A percentile compares a stretch with the other conserved stretches of the same genome.
Evolutionary conservation across 2,888 invertebrate species (phyloP).

Genomic region (Notocelia uddmanniana): DNA sequence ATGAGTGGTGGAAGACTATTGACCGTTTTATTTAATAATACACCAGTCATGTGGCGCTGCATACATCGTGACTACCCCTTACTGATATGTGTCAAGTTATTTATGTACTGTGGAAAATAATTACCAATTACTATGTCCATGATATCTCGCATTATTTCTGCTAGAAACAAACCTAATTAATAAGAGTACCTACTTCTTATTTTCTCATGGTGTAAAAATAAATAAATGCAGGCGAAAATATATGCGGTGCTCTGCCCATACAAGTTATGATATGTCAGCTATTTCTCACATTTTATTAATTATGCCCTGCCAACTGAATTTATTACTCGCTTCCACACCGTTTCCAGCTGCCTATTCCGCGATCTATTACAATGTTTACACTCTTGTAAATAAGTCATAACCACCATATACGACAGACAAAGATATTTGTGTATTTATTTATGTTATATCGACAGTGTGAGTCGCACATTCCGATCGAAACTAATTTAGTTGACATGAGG

Average conservation of each 20-base stretch:
- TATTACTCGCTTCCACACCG: conserved; percentile 55
- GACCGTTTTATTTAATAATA: background rate
- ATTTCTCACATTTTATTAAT: conserved; percentile 79
- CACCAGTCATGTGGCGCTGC: conserved; percentile 1
- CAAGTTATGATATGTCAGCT: conserved; percentile 70
- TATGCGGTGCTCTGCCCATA: conserved; percentile 56
- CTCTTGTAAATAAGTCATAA: conserved; percentile 60
- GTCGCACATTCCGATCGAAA: conserved; percentile 68
- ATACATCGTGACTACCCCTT: conserved; percentile 21
- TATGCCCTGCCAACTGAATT: conserved; percentile 59
- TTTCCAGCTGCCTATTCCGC: conserved; percentile 53
- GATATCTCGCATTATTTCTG: conserved; percentile 6
- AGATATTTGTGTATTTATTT: conserved; percentile 47
- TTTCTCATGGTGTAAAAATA: conserved; percentile 51
- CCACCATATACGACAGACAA: conserved; percentile 48
- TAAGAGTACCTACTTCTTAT: conserved; percentile 38
- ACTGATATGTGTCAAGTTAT: conserved; percentile 33
- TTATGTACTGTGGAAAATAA: conserved; percentile 30
- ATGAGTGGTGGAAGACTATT: too few relatives aligned
- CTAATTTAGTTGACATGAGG: conserved; percentile 62
- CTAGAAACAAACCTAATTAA: background rate
- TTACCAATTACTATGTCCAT: conserved; percentile 27
- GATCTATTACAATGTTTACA: conserved; percentile 59
- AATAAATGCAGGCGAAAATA: conserved; percentile 55
- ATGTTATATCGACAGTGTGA: conserved; percentile 58